Conservation (phyloP, 2,888 invertebrate genomes). For the Dromius quadrimaculatus region DNA sequence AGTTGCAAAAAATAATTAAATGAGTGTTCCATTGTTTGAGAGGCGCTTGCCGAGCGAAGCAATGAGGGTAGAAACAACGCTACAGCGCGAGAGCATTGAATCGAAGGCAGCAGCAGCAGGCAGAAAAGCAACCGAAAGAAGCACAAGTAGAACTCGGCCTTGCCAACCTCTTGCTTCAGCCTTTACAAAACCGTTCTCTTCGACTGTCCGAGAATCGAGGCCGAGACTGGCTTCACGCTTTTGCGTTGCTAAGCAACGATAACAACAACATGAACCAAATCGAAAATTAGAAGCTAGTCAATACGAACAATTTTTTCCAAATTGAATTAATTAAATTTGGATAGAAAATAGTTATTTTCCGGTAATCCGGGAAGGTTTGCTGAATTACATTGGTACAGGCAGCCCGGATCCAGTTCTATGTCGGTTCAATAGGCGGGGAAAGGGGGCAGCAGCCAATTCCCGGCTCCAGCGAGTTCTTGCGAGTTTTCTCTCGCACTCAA, state of each 20-base stretch:
- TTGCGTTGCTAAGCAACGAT: slow-evolving; percentile 20
- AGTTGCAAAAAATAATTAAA: too few relatives aligned
- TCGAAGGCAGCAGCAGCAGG: slow-evolving; percentile 67
- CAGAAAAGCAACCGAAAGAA: slow-evolving; percentile 3
- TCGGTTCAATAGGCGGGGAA: neutral
- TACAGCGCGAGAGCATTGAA: slow-evolving; percentile 16
- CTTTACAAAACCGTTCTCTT: too few relatives aligned
- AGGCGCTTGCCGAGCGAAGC: slow-evolving; percentile 9
- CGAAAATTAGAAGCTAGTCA: neutral
- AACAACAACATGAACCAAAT: slow-evolving; percentile 20
- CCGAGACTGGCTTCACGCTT: slow-evolving; percentile 20
- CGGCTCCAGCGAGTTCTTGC: slow-evolving; percentile 28
- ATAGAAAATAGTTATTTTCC: slow-evolving; percentile 27
- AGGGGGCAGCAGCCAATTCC: slow-evolving; percentile 41
- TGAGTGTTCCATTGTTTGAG: neutral
- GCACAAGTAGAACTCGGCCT: slow-evolving; percentile 10
- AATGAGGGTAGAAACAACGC: slow-evolving; percentile 12
- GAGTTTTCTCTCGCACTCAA: neutral
- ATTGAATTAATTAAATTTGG: slow-evolving; percentile 18
- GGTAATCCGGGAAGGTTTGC: slow-evolving; percentile 10
- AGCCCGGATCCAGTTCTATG: slow-evolving; percentile 35
- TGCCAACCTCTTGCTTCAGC: slow-evolving; percentile 8
- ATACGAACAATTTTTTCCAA: neutral
- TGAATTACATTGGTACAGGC: slow-evolving; percentile 20
- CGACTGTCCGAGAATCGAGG: slow-evolving; percentile 14